Evolutionary conservation across 2,888 invertebrate genomes (phyloP).

Genomic region (Heliconius sara): DNA sequence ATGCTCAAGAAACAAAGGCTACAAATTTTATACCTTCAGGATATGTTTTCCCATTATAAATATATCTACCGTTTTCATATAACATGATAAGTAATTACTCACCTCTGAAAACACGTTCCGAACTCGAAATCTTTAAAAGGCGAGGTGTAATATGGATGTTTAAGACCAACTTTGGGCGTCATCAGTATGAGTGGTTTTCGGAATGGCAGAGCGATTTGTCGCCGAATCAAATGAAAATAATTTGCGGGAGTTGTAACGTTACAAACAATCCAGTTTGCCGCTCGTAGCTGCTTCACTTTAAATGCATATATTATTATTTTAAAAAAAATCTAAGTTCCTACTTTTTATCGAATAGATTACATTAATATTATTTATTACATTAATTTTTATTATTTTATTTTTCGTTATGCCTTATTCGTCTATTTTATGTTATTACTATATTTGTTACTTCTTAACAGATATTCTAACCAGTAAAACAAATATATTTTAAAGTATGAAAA

Average conservation of each 20-base stretch:
- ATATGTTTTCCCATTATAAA: background rate
- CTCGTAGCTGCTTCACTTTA: slow-evolving; percentile 87
- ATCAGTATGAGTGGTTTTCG: slow-evolving; percentile 91
- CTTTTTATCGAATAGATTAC: background rate
- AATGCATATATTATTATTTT: background rate
- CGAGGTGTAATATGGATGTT: slow-evolving; percentile 89
- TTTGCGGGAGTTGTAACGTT: slow-evolving; percentile 91
- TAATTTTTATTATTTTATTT: no score
- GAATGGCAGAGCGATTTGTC: slow-evolving; percentile 91
- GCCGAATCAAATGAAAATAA: slow-evolving; percentile 89
- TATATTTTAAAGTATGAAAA: background rate
- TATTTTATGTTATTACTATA: background rate
- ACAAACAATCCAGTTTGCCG: slow-evolving; percentile 88
- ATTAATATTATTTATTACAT: no score
- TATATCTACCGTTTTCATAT: background rate
- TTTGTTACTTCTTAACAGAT: background rate
- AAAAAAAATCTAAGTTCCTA: background rate
- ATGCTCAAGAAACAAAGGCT: no score
- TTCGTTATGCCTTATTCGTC: background rate
- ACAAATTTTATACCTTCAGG: background rate
- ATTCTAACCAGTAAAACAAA: background rate
- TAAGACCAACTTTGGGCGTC: slow-evolving; percentile 90
- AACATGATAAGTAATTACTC: background rate
- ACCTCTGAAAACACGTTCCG: slow-evolving; percentile 82
- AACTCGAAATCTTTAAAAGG: slow-evolving; percentile 86